Percentiles rank a stretch among this genome's conserved stretches.
Evolutionary conservation across 2,797 vertebrate genomes (phyloP).

Genomic region (Pyrocephalus nanus): DNA sequence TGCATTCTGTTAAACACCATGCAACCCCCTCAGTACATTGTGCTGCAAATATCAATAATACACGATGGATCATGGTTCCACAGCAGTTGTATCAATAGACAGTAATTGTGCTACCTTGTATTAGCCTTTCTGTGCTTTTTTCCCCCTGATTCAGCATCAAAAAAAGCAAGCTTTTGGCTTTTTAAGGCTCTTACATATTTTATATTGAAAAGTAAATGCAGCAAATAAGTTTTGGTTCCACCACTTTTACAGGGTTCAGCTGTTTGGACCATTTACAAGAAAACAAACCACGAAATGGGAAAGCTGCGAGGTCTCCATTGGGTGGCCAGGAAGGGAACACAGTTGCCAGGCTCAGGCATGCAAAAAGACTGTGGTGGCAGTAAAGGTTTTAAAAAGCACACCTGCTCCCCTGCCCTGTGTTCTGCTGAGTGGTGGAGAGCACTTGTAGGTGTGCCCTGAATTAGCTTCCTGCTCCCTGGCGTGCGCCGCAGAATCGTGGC

Average conservation of each 20-base stretch:
- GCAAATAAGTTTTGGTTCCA: not conserved
- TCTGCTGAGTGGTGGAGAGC: not conserved
- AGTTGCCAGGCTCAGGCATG: not conserved
- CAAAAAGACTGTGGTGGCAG: not conserved
- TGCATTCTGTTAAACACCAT: not conserved
- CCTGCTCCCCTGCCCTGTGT: not conserved
- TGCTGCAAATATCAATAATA: not conserved
- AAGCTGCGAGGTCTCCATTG: not conserved
- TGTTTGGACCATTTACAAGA: not conserved
- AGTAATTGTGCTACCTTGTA: not conserved
- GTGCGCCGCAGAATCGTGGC: not conserved
- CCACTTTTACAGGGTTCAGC: not conserved
- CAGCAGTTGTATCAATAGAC: not conserved
- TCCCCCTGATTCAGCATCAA: fast-evolving
- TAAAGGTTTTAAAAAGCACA: not conserved
- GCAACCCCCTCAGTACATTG: not conserved
- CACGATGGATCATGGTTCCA: not conserved
- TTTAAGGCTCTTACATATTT: not conserved
- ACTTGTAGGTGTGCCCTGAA: not conserved
- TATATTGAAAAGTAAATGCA: not conserved
- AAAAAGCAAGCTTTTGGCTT: not conserved
- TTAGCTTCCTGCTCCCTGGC: not conserved
- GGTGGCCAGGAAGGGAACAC: not conserved
- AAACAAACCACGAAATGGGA: not conserved
- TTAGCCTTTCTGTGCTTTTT: not conserved